These are phyloP conservation scores for Dryobotodes eremita DNA, from an alignment of 2,888 invertebrate genomes.

Conservation along the genomic window DNA sequence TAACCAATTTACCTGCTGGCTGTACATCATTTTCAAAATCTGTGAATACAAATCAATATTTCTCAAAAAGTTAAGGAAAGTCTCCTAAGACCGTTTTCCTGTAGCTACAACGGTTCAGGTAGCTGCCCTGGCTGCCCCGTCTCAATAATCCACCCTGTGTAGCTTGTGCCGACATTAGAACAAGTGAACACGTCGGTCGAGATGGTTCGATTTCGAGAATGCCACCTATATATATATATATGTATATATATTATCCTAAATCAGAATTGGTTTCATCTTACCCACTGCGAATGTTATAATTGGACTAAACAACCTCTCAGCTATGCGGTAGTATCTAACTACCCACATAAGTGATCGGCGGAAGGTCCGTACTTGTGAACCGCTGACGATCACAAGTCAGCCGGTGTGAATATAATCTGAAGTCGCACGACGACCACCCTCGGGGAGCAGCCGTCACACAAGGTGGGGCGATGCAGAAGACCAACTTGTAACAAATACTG, in stretches of 20 bases:
- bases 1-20: too few species aligned
- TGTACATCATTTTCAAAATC: too few species aligned
- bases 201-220: not conserved
- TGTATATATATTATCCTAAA: not conserved
- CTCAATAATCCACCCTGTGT: too few species aligned
- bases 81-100: too few species aligned
- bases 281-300: conserved; percentile 20
- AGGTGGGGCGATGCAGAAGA: conserved; percentile 10
- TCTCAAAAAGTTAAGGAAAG: too few species aligned
- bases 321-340: not conserved
- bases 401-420: conserved; percentile 61
- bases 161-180: not conserved
- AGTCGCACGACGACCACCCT: conserved; percentile 47
- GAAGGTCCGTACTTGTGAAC: conserved; percentile 13
- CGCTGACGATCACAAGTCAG: conserved; percentile 54
- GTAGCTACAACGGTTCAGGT: too few species aligned
- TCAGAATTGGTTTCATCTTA: not conserved
- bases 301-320: conserved; percentile 2
- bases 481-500: not conserved
- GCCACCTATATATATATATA: too few species aligned
- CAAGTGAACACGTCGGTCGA: not conserved
- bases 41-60: too few species aligned
- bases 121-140: too few species aligned
- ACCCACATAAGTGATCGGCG: not conserved
- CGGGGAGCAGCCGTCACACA: conserved; percentile 9